These are phyloP conservation scores for Chaetodon trifasciatus DNA, from an alignment of 2,797 vertebrate genomes.

Conservation along the genomic window DNA sequence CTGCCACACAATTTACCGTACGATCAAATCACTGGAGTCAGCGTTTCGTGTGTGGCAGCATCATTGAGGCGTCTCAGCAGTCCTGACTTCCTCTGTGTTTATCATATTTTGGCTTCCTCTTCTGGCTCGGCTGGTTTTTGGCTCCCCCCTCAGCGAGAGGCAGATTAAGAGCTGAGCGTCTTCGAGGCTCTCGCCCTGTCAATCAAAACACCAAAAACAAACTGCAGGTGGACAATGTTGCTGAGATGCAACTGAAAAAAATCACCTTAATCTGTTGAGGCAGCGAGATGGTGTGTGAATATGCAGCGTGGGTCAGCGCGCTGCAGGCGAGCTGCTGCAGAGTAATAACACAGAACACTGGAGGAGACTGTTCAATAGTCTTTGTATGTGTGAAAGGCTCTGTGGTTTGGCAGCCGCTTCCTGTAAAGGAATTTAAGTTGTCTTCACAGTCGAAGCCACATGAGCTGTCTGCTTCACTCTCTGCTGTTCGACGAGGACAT, in stretches of 20 bases:
- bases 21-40: constrained; percentile 5
- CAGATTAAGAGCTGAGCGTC: background rate
- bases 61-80: constrained; percentile 60
- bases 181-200: background rate
- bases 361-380: background rate
- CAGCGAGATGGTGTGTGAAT: background rate
- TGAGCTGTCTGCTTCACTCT: background rate
- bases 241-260: background rate
- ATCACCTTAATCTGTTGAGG: background rate
- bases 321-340: background rate
- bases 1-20: constrained; percentile 4
- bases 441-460: background rate
- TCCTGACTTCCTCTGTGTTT: constrained; percentile 50
- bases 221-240: background rate
- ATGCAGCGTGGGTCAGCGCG: background rate
- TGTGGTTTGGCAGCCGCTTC: constrained; percentile 16
- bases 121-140: constrained; percentile 21
- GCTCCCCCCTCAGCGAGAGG: constrained; percentile 49
- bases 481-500: background rate
- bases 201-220: background rate
- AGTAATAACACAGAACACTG: background rate
- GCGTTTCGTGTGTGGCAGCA: constrained; percentile 13
- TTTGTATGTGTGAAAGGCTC: background rate
- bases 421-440: constrained; percentile 17
- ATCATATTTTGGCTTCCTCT: constrained; percentile 27